Conservation (phyloP, 2,888 invertebrate species). For the Panzeria rudis region DNA sequence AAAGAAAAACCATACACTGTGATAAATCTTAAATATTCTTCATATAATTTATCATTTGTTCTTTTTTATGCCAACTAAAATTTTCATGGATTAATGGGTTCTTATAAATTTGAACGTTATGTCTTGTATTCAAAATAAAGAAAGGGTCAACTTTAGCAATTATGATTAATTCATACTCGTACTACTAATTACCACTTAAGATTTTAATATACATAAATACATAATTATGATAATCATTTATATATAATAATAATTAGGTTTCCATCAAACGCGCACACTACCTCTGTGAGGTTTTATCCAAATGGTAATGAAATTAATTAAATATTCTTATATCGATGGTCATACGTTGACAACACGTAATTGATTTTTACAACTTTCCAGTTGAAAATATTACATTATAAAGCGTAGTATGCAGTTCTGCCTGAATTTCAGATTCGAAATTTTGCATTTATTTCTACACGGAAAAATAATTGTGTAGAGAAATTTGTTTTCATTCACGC, state of each 20-base stretch:
- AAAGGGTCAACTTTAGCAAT: conserved; percentile 26
- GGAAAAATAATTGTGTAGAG: too few relatives aligned
- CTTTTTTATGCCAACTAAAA: conserved; percentile 9
- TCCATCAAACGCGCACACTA: conserved; percentile 45
- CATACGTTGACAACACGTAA: too few relatives aligned
- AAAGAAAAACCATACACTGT: conserved; percentile 45
- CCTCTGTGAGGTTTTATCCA: conserved; percentile 77
- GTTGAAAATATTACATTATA: too few relatives aligned
- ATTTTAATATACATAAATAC: too few relatives aligned
- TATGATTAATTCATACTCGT: conserved; percentile 7
- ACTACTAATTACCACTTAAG: conserved; percentile 25
- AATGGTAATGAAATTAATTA: conserved; percentile 50
- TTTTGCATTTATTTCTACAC: conserved; percentile 3
- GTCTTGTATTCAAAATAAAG: conserved; percentile 38
- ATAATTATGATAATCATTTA: conserved; percentile 20
- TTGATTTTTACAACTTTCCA: too few relatives aligned
- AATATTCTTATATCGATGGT: too few relatives aligned
- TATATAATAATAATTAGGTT: conserved; percentile 1
- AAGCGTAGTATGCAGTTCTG: too few relatives aligned
- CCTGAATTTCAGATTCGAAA: too few relatives aligned
- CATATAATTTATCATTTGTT: conserved; percentile 32
- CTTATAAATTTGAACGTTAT: conserved; percentile 41
- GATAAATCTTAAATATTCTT: conserved; percentile 48
- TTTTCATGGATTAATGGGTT: conserved; percentile 55
- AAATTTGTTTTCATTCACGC: too few relatives aligned